Conservation (phyloP, 2,797 vertebrate species). For the Taeniopygia guttata region DNA sequence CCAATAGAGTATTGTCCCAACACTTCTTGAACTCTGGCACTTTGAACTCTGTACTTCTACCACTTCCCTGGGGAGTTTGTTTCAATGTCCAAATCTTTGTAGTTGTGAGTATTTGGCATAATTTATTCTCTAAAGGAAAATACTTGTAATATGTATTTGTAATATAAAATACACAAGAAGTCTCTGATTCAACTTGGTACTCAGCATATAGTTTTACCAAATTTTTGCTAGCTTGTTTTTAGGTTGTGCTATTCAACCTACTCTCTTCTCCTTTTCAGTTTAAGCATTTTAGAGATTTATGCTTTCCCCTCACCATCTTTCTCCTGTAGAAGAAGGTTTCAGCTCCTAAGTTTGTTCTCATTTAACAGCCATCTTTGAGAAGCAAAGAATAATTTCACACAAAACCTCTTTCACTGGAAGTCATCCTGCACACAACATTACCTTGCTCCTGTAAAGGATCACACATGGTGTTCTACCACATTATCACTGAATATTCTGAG, state of each 20-base stretch:
- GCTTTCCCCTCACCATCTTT: fast-evolving
- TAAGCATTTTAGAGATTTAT: neutral
- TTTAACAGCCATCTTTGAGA: neutral
- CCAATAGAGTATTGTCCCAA: neutral
- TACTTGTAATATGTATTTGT: neutral
- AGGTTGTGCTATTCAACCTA: neutral
- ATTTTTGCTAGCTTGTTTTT: neutral
- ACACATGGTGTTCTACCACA: neutral
- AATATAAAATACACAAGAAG: neutral
- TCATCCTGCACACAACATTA: neutral
- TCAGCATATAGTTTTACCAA: neutral
- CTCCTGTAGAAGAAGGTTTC: neutral
- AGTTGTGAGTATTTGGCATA: neutral
- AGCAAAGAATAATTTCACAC: neutral
- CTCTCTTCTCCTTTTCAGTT: neutral
- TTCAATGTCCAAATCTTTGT: neutral
- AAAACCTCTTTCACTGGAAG: neutral
- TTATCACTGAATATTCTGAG: neutral
- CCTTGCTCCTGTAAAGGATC: neutral
- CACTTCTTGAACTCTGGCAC: neutral
- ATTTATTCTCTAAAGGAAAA: neutral
- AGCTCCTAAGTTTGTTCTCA: neutral
- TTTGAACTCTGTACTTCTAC: neutral
- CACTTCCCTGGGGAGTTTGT: neutral
- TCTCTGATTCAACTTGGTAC: neutral